phyloP scores from a whole-genome alignment of 2,113 vertebrate genomes.

The Petaurus breviceps region DNA sequence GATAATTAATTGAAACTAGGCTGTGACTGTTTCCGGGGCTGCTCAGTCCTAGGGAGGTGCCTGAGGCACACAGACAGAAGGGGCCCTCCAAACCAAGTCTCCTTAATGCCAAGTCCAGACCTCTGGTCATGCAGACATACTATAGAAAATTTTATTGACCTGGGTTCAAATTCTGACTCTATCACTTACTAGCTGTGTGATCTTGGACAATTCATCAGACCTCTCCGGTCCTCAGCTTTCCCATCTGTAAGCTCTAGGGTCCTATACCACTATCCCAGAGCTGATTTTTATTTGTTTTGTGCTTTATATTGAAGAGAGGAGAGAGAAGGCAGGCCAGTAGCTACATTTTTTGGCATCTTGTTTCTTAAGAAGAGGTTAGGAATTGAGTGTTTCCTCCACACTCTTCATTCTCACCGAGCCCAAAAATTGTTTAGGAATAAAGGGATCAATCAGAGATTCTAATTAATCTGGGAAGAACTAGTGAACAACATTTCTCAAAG shows the following conservation, averaged over 20 bases:
- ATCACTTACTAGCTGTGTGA: neutral
- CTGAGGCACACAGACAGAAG: neutral
- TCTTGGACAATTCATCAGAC: no score
- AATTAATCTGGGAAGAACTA: conserved; percentile 26
- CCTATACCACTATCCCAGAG: neutral
- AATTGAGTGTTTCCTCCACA: neutral
- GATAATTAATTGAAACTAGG: neutral
- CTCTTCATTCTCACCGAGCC: neutral
- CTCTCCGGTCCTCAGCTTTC: neutral
- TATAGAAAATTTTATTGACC: neutral
- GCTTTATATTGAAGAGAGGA: neutral
- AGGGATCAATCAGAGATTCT: neutral
- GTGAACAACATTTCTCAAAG: neutral
- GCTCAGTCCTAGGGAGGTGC: no score
- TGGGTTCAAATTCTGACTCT: neutral
- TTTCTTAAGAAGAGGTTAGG: neutral
- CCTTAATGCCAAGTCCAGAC: neutral
- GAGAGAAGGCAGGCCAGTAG: neutral
- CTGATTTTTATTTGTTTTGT: neutral
- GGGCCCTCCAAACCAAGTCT: neutral
- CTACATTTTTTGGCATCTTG: neutral
- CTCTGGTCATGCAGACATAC: neutral
- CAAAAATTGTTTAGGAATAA: neutral
- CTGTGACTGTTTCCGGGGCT: neutral
- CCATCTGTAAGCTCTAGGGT: no score